Evolutionary conservation across 1,140 invertebrate genomes (phyloP), one percentile per base, ranked within the genome.

Genomic region (Bombus difficillimus): DNA sequence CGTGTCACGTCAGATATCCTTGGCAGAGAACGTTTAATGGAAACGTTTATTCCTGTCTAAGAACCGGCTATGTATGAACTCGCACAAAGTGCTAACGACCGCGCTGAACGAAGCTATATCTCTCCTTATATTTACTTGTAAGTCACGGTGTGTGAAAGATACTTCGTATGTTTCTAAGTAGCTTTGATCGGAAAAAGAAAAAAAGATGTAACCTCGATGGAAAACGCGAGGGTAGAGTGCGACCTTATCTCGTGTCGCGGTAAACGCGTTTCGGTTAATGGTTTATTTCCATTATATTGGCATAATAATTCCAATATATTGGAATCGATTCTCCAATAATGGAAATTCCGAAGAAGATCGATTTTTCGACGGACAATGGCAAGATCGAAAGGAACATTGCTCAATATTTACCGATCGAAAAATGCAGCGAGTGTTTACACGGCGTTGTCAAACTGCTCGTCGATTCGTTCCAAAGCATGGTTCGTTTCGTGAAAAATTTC

Each of bases 321-420:
- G 59, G 59, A 28, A 62, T 59, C 25, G 22, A n/a, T 62, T 13
- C 28, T 62, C 59, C 10, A 62, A 10, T n/a, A n/a, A 62, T 62
- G 59, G 59, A n/a, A 62, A 62, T n/a, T n/a, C 28, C 28, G 59
- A n/a, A 62, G 59, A 62, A 79, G 32, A 41, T 62, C 25, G 28
- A 39, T 69, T 57, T 86, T 80, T 74, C 79, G 74, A 85, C 72
- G 80, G 88, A 78, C 87, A 89, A 78, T 81, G 85, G 81, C 81
- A 66, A 82, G 71, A 59, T 89, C 83, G 66, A 81, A 89, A 89
- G 80, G 84, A 84, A 90, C 89, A 89, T 90, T 90, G 89, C 89
- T 90, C 89, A 90, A 90, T 90, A 87, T 85, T 88, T 87, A 89
- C 79, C 71, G 78, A 87, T 72, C 53, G 64, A 41, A 83, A 47